A percentile compares a stretch with the other conserved stretches of the same genome.
phyloP scores from a whole-genome alignment of 1,140 invertebrate species.

The Zaprionus kolodkinae region DNA sequence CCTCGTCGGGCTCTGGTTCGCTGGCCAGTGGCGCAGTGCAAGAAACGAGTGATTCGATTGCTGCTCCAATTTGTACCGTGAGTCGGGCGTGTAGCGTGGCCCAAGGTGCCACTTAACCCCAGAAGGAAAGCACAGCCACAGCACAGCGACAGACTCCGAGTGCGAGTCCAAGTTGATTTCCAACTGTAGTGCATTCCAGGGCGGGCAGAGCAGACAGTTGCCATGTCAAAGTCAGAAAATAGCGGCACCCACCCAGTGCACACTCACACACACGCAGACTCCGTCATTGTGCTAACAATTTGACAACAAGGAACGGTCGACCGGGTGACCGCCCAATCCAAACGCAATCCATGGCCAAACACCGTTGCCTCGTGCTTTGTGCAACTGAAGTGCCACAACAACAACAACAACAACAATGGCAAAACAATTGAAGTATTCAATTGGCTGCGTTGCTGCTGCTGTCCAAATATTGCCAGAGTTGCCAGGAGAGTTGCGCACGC shows the following conservation, averaged over 20 bases:
- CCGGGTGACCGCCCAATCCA: conserved; percentile 74
- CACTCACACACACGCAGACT: conserved; percentile 11
- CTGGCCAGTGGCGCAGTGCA: conserved; percentile 12
- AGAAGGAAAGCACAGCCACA: conserved; percentile 5
- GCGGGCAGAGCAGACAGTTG: conserved; percentile 52
- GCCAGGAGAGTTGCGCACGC: conserved; percentile 48
- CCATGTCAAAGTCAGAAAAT: conserved; percentile 53
- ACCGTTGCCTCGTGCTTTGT: conserved; percentile 55
- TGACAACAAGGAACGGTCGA: conserved; percentile 76
- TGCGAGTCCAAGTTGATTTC: conserved; percentile 27
- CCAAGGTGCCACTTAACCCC: conserved; percentile 77
- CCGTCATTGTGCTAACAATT: conserved; percentile 61
- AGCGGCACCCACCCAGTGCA: conserved; percentile 57
- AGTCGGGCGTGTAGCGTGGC: conserved; percentile 32
- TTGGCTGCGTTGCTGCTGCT: conserved; percentile 56
- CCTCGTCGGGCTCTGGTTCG: conserved; percentile 41
- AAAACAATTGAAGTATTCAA: conserved; percentile 73
- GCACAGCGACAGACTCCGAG: conserved; percentile 6
- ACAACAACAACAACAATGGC: conserved; percentile 49
- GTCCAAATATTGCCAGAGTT: conserved; percentile 71
- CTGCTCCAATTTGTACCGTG: conserved; percentile 52
- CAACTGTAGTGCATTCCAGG: conserved; percentile 62
- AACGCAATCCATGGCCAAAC: conserved; percentile 46
- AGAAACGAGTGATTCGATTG: conserved; percentile 49
- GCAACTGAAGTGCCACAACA: conserved; percentile 48